Base-by-base conservation (phyloP, 2,888 invertebrate genomes). In the Loripinus fragilis region DNA sequence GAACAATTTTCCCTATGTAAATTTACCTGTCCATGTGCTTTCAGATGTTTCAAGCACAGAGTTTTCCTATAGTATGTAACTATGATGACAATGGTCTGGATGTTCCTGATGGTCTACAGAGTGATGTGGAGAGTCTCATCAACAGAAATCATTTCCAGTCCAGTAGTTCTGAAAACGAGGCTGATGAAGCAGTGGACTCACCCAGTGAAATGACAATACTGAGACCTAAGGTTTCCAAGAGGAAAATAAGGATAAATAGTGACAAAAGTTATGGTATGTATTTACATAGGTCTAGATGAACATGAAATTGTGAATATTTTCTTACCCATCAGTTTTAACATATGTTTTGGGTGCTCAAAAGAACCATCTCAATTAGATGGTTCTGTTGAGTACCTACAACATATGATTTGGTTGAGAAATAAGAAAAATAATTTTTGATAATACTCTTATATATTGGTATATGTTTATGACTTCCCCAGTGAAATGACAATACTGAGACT, bases 181-280 rank as follows among this genome's bases (percentile, higher is more conserved):
- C 90, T 0, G 93, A 93, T 70, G 91, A 92, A 1, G 93, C 93
- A 70, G 88, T 90, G 0, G 93, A 93, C 64, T 90, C 91, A 10
- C 90, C 92, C 15, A 89, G 88, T 17, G 92, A 93, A 71, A 94
- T 93, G 92, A 93, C 91, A 0, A 91, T 94, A 65, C 92, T 94
- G 38, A 85, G 91, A 71, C 90, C 90, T n/a, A 88, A 88, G 38
- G 73, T 86, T 1, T 78, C 87, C 0, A 80, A 87, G 30, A 80
- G 87, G 1, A 87, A 86, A 64, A 85, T 89, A 8, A 81, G 91
- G 20, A 90, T 89, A 41, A 87, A 88, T 68, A 92, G 91, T 86
- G 91, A 92, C 71, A 87, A 90, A 73, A 91, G 91, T 77, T 91
- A 88, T 85, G 92, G 92, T 92, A 38, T 8, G 5, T 38, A 38